Percentiles rank a stretch among this genome's conserved stretches.
These are phyloP conservation scores for Acleris cristana DNA, from an alignment of 2,888 invertebrate species.

Conservation along the genomic window DNA sequence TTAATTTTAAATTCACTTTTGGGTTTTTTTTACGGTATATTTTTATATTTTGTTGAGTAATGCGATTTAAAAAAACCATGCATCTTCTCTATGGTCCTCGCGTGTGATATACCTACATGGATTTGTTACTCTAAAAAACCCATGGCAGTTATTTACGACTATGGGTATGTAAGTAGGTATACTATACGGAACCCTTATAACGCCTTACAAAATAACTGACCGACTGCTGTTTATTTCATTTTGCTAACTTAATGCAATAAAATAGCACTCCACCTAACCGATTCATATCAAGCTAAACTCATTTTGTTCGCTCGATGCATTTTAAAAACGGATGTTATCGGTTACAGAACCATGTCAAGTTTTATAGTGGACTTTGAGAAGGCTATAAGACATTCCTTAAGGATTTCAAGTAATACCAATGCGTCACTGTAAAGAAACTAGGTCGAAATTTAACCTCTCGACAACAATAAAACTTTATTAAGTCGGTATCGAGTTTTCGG, in stretches of 20 bases:
- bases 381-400: slow-evolving; percentile 9
- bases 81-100: no score
- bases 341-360: slow-evolving; percentile 26
- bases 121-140: no score
- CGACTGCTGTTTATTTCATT: slow-evolving; percentile 4
- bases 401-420: slow-evolving; percentile 19
- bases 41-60: no score
- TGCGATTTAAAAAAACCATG: no score
- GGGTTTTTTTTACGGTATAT: no score
- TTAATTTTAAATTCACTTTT: no score
- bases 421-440: slow-evolving; percentile 24
- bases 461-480: slow-evolving; percentile 4
- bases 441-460: slow-evolving; percentile 15
- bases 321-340: slow-evolving; percentile 25
- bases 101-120: no score
- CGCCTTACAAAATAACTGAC: background rate
- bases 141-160: no score
- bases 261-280: slow-evolving; percentile 10
- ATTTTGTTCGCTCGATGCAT: slow-evolving; percentile 30
- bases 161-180: no score
- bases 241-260: slow-evolving; percentile 12
- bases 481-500: no score
- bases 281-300: slow-evolving; percentile 23
- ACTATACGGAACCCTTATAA: background rate
- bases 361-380: slow-evolving; percentile 18